These are phyloP conservation scores for Brachionus rotundiformis DNA, from an alignment of 1,140 invertebrate genomes.

Conservation along the genomic window DNA sequence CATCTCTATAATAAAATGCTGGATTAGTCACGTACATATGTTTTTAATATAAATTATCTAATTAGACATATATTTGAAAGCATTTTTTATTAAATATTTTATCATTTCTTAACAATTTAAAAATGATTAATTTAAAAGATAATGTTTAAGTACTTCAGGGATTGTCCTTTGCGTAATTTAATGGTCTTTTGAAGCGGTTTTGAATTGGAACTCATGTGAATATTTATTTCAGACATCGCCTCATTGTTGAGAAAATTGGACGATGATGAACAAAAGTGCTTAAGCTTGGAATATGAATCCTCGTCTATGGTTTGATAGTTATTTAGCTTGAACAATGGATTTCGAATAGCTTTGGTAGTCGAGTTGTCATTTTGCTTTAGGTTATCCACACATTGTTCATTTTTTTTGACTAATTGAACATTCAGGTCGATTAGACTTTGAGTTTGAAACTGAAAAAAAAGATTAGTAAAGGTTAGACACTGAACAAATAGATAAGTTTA, in stretches of 20 bases:
- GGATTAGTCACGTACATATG: background rate
- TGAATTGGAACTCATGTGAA: background rate
- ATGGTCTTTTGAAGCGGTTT: background rate
- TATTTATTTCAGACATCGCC: slow-evolving; percentile 20
- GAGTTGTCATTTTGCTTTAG: slow-evolving; percentile 22
- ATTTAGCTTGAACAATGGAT: slow-evolving; percentile 28
- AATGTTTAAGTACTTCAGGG: background rate
- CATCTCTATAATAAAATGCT: slow-evolving; percentile 5
- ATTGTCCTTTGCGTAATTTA: slow-evolving; percentile 2
- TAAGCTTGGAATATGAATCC: background rate
- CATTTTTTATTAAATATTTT: background rate
- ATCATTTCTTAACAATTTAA: background rate
- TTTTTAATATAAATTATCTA: background rate
- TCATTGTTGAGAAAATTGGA: slow-evolving; percentile 17
- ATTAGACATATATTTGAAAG: too few species aligned
- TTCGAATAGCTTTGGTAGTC: slow-evolving; percentile 17
- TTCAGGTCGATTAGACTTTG: slow-evolving; percentile 42
- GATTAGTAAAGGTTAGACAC: background rate
- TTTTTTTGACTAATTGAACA: slow-evolving; percentile 43
- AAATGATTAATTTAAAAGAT: background rate
- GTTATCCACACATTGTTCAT: slow-evolving; percentile 22
- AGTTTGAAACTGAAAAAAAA: slow-evolving; percentile 40
- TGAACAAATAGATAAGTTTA: background rate
- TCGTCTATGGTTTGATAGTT: slow-evolving; percentile 36
- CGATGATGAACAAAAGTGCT: slow-evolving; percentile 17